Evolutionary conservation across 2,888 invertebrate genomes (phyloP).

Genomic region (Pyralis farinalis): DNA sequence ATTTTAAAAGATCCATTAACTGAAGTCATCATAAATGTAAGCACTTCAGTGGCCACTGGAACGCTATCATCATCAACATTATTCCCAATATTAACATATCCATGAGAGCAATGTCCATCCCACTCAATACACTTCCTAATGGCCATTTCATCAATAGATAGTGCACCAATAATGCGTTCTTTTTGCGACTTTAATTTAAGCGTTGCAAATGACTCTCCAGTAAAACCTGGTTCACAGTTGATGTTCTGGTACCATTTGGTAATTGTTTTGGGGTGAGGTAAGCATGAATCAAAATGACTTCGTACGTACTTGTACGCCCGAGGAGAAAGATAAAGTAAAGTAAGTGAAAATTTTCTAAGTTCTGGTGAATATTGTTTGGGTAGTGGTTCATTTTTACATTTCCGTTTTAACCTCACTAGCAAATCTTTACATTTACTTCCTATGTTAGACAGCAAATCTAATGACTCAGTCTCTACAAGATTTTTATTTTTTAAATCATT

Average conservation of each 20-base stretch:
- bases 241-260: constrained; percentile 6
- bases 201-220: constrained; percentile 2
- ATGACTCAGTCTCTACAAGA: background rate
- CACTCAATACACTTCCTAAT: constrained; percentile 5
- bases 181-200: background rate
- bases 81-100: constrained; percentile 9
- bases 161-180: background rate
- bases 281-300: constrained; percentile 6
- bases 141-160: constrained; percentile 5
- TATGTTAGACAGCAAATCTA: background rate
- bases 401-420: background rate
- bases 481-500: background rate
- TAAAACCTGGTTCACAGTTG: constrained; percentile 6
- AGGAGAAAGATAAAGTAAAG: constrained; percentile 11
- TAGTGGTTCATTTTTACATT: background rate
- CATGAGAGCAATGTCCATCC: constrained; percentile 7
- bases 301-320: constrained; percentile 11
- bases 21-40: constrained; percentile 11
- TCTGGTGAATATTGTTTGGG: constrained; percentile 5
- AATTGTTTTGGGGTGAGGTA: constrained; percentile 9
- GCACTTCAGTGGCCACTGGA: constrained; percentile 10
- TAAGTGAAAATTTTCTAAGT: constrained; percentile 9
- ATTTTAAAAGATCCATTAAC: constrained; percentile 11
- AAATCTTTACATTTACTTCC: background rate
- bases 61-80: constrained; percentile 6